Evolutionary conservation across 92 coral and sea anemone genomes (phyloP).

Genomic region (Montipora capitata): DNA sequence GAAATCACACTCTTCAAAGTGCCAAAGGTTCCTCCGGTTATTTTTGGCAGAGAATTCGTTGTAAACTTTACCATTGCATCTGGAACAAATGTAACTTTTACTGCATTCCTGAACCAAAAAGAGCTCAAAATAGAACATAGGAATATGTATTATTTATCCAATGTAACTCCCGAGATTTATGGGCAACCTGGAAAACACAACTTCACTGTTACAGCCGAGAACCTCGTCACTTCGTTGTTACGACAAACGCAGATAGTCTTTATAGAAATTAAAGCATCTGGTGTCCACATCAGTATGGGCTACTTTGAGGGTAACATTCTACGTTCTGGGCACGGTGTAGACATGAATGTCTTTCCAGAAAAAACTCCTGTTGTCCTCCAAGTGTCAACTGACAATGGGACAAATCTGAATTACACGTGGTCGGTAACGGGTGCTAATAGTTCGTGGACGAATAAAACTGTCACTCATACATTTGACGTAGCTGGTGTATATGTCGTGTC

Average conservation of each 20-base stretch:
- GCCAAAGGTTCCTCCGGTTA: constrained; percentile 48
- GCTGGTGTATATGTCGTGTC: constrained; percentile 43
- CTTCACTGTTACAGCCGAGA: constrained; percentile 63
- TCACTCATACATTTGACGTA: constrained; percentile 15
- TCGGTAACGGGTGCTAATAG: not conserved
- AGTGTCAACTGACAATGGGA: constrained; percentile 25
- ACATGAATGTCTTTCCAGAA: constrained; percentile 52
- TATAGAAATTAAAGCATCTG: constrained; percentile 63
- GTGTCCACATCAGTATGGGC: constrained; percentile 17
- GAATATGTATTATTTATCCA: not conserved
- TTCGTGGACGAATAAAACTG: not conserved
- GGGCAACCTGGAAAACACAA: constrained; percentile 45
- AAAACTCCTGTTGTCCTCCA: constrained; percentile 58
- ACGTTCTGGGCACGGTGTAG: constrained; percentile 61
- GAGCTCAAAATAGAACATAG: constrained; percentile 11
- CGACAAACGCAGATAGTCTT: constrained; percentile 39
- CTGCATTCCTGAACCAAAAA: constrained; percentile 3
- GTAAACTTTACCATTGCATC: constrained; percentile 51
- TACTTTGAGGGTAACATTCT: constrained; percentile 23
- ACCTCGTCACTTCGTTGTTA: constrained; percentile 62
- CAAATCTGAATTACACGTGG: constrained; percentile 48
- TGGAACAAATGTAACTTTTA: constrained; percentile 72
- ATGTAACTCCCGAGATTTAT: constrained; percentile 55
- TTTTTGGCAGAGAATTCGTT: constrained; percentile 60
- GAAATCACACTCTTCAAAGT: constrained; percentile 59